Evolutionary conservation across 92 coral and sea anemone species (phyloP).

Genomic region (Palythoa caribaeorum): DNA sequence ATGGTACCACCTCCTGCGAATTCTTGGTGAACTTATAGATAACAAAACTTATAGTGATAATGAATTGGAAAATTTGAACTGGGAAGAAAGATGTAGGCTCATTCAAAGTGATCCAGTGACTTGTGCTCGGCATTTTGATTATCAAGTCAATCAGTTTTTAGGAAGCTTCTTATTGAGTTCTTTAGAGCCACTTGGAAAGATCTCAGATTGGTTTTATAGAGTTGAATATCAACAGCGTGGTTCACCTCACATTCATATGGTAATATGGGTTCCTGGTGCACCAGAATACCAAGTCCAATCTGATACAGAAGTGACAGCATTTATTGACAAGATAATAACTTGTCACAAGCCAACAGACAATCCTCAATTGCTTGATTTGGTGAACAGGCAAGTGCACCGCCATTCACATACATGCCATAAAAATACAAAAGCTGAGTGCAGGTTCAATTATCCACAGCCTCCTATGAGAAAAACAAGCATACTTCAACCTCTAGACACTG

Average conservation of each 20-base stretch:
- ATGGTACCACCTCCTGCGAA: neutral
- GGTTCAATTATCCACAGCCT: no score
- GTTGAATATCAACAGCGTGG: neutral
- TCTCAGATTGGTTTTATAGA: no score
- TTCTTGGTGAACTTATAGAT: conserved; percentile 16
- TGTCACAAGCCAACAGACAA: neutral
- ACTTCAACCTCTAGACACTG: conserved; percentile 25
- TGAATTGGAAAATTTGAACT: conserved; percentile 34
- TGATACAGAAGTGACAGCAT: conserved; percentile 33
- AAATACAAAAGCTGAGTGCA: conserved; percentile 13
- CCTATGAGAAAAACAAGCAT: neutral
- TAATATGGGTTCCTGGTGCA: conserved; percentile 45
- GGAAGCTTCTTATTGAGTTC: neutral
- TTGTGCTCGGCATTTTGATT: neutral
- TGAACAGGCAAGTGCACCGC: conserved; percentile 6
- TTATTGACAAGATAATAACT: conserved; percentile 31
- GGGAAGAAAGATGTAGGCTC: conserved; percentile 27
- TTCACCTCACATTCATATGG: conserved; percentile 20
- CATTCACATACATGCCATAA: conserved; percentile 33
- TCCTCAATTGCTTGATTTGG: conserved; percentile 5
- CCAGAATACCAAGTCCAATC: conserved; percentile 30
- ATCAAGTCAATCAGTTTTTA: neutral
- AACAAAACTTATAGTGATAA: conserved; percentile 29
- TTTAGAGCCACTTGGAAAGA: neutral
- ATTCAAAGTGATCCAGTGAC: neutral